Percentiles rank a stretch among this genome's conserved stretches.
Conservation (phyloP, 1,140 invertebrate species). For the Dysdera silvatica region DNA sequence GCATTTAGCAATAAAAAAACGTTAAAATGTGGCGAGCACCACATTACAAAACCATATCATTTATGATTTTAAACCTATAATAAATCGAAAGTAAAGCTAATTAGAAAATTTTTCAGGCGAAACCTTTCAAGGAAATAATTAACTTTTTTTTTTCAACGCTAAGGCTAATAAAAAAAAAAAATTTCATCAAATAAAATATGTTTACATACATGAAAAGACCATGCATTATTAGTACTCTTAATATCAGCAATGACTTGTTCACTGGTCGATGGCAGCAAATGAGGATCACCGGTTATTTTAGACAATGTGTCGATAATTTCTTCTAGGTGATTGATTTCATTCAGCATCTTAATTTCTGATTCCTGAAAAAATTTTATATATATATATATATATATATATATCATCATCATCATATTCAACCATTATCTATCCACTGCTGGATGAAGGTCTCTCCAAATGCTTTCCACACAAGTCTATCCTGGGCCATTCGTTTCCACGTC, state of each 20-base stretch:
- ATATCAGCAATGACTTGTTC: conserved; percentile 61
- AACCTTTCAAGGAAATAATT: background rate
- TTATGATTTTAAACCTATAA: background rate
- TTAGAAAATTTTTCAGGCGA: background rate
- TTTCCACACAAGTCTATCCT: too few relatives aligned
- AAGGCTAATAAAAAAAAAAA: background rate
- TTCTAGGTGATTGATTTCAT: conserved; percentile 79
- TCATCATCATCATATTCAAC: background rate
- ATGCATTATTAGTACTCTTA: conserved; percentile 34
- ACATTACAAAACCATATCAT: background rate
- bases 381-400: background rate
- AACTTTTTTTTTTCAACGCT: background rate
- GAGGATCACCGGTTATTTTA: conserved; percentile 66
- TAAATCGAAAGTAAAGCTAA: background rate
- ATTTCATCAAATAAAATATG: background rate
- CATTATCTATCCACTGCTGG: too few relatives aligned
- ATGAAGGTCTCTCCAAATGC: too few relatives aligned
- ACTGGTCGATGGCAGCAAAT: conserved; percentile 66
- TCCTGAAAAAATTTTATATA: conserved; percentile 10
- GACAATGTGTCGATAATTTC: conserved; percentile 73
- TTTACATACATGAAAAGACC: conserved; percentile 21
- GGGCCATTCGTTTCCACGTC: too few relatives aligned
- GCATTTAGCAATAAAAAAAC: background rate
- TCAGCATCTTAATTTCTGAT: conserved; percentile 52
- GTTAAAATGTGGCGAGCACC: background rate